Conservation (phyloP, 1,140 invertebrate species). For the Drosophila prosaltans region DNA sequence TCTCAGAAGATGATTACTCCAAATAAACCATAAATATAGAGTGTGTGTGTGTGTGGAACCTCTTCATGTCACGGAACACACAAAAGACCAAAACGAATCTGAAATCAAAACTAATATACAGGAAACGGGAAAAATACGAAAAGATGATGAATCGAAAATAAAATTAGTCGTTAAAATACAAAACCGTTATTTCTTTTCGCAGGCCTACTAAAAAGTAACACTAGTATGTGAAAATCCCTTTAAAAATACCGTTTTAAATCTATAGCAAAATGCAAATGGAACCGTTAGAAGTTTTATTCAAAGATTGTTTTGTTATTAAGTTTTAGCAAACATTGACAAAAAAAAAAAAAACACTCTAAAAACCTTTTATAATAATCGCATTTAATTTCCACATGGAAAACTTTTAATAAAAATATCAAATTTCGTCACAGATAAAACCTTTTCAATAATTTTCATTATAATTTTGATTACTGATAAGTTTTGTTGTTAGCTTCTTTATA, state of each 20-base stretch:
- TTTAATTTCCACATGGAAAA: neutral
- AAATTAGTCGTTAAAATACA: too few relatives aligned
- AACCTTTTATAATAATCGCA: neutral
- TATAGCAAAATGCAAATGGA: neutral
- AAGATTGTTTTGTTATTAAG: neutral
- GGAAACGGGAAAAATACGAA: neutral
- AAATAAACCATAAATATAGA: neutral
- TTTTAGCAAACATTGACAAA: neutral
- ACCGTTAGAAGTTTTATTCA: neutral
- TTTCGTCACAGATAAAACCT: slow-evolving; percentile 6
- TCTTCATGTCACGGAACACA: neutral
- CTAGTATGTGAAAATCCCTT: neutral
- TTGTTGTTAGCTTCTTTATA: neutral
- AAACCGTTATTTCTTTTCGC: neutral
- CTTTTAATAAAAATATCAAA: slow-evolving; percentile 5
- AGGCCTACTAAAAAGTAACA: neutral
- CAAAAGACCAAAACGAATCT: neutral
- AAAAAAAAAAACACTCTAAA: neutral
- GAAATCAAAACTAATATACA: neutral
- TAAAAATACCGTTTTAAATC: neutral
- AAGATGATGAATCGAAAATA: neutral
- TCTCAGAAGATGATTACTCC: slow-evolving; percentile 1
- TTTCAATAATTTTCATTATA: slow-evolving; percentile 1
- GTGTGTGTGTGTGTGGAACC: neutral
- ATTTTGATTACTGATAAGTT: slow-evolving; percentile 6